Conservation (phyloP, 2,797 vertebrate species). For the Apogon talboti region DNA sequence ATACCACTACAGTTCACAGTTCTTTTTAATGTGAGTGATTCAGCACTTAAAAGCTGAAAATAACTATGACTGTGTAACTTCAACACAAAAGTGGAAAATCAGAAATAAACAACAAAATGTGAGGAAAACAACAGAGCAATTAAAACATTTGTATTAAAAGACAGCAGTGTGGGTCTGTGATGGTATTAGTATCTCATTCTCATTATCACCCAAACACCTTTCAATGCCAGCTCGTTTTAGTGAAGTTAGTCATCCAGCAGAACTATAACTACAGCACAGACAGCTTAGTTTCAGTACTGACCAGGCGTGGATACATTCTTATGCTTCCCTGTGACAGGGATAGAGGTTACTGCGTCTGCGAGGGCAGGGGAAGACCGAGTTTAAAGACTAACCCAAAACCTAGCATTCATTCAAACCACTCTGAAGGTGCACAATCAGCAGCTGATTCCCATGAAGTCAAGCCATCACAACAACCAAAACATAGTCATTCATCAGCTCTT, state of each 20-base stretch:
- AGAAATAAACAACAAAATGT: slow-evolving; percentile 19
- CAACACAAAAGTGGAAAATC: slow-evolving; percentile 21
- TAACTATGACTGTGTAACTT: not conserved
- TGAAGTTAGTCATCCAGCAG: slow-evolving; percentile 58
- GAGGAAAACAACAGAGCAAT: slow-evolving; percentile 14
- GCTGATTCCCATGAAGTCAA: slow-evolving; percentile 30
- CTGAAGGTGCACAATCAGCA: slow-evolving; percentile 21
- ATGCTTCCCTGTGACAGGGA: slow-evolving; percentile 68
- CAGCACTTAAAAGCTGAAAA: not conserved
- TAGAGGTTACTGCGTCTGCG: slow-evolving; percentile 61
- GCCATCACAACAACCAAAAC: slow-evolving; percentile 29
- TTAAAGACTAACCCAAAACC: slow-evolving; percentile 52
- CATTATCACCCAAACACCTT: slow-evolving; percentile 44
- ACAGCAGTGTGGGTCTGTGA: slow-evolving; percentile 22
- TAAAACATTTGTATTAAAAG: not conserved
- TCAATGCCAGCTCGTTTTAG: slow-evolving; percentile 42
- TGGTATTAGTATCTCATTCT: slow-evolving; percentile 66
- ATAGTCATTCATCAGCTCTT: slow-evolving; percentile 22
- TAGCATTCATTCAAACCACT: slow-evolving; percentile 30
- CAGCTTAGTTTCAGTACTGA: slow-evolving; percentile 64
- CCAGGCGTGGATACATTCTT: slow-evolving; percentile 68
- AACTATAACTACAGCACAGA: slow-evolving; percentile 4
- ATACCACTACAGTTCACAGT: not conserved
- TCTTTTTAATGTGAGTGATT: not conserved
- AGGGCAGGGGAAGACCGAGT: slow-evolving; percentile 42